A percentile compares a stretch with the other conserved stretches of the same genome.
Evolutionary conservation across 1,140 invertebrate genomes (phyloP).

Genomic region (Xylocopa sonorina): DNA sequence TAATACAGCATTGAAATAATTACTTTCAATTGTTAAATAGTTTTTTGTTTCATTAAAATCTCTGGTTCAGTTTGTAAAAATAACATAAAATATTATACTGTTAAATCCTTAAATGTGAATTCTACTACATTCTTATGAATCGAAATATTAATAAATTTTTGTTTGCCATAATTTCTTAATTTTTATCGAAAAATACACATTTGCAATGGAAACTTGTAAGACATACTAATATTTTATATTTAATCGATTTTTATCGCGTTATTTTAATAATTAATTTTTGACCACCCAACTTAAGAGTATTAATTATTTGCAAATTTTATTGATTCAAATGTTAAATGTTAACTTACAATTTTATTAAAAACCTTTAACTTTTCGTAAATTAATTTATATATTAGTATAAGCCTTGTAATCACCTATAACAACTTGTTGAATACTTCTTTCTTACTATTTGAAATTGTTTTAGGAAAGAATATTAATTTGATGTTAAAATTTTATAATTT

Average conservation of each 20-base stretch:
- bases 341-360: constrained; percentile 16
- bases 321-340: not conserved
- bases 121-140: constrained; percentile 15
- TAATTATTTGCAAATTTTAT: not conserved
- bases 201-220: constrained; percentile 31
- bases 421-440: constrained; percentile 81
- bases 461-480: not conserved
- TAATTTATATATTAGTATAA: constrained; percentile 62
- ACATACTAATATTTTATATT: constrained; percentile 2
- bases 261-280: not conserved
- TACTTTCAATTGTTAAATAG: not conserved
- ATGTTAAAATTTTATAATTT: not conserved
- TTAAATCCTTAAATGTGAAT: not conserved
- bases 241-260: not conserved
- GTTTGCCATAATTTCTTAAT: constrained; percentile 10
- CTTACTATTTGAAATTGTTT: constrained; percentile 10
- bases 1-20: constrained; percentile 12
- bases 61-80: constrained; percentile 10
- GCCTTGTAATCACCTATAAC: constrained; percentile 75
- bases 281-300: not conserved
- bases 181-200: not conserved
- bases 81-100: not conserved
- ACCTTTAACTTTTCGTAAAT: not conserved
- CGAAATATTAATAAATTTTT: constrained; percentile 18
- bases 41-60: constrained; percentile 14